Evolutionary conservation across 2,113 vertebrate species (phyloP), one percentile per base, ranked within the genome.

Genomic region (Spea multiplicata): DNA sequence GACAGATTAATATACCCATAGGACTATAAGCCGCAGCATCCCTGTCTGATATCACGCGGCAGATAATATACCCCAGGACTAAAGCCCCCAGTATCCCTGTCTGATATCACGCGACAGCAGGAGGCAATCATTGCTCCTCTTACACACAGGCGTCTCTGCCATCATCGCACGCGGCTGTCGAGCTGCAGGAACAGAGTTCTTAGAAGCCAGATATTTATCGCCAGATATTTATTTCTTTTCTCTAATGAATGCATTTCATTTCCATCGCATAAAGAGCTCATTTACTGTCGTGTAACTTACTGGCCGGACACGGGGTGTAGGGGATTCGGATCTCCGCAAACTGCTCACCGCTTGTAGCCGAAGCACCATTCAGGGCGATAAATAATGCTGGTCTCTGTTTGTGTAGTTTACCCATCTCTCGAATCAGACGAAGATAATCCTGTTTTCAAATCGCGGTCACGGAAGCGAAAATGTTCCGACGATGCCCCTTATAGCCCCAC

Each of bases 371-470:
- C 30, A 1, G 14, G 46, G 66, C 71, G 46, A 49, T 79, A 50
- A 79, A 72, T 79, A 79, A 79, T 65, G 45, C 70, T 79, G 62
- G 53, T 82, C 83, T 78, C 45, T 72, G 62, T 82, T 46, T 4
- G 68, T 75, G 59, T 65, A 99, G 97, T 99, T 86, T 99, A 99
- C 84, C 97, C 97, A 4, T 99, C 97, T 7, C 86, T 99, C 61
- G 97, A 99, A 87, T 99, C 97, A 4, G 97, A 99, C 1, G 97
- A 98, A 85, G 97, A 99, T 87, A 98, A 97, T 87, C 97, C 97
- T 2, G 92, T 99, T 47, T 99, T 99, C 91, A 99, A 99, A 89
- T 99, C 97, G 5, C 93, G 97, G 85, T 98, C 97, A n/a, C 98
- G 99, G 92, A 99, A 98, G 85, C 92, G 97, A 90, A 99, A 98